Base-by-base conservation (phyloP, 1,140 invertebrate genomes). In the Sesamia nonagrioides region DNA sequence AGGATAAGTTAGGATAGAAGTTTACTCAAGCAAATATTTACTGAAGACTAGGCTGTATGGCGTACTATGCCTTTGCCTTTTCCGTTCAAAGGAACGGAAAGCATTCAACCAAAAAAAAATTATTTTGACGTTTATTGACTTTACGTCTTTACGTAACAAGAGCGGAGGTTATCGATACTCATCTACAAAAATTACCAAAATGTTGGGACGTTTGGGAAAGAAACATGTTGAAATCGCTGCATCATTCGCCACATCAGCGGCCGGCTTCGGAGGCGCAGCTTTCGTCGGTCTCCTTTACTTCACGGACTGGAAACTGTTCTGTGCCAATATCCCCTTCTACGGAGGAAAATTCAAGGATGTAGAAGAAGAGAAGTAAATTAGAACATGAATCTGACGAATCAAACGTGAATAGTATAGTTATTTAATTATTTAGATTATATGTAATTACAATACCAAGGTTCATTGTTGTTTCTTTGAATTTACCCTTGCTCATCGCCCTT, bases 291-390 rank as follows among this genome's bases (percentile, higher is more conserved):
- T 97, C 4, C 89, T 97, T 9, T 98, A 97, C 89, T 95, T 97
- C 66, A 98, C 97, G 0, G 97, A 98, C 84, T 98, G 97, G 97
- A 97, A 97, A 92, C 84, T 96, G 13, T 91, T 98, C 77, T 92
- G 97, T 50, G 95, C 96, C 84, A 96, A 97, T 86, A 90, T 98
- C 56, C 97, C 97, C 21, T 97, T 96, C 89, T 98, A 98, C 89
- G 95, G 95, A 82, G 95, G 96, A 72, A 98, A 98, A 94, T 98
- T 97, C 88, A 89, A 95, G 8, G 92, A 95, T 81, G 89, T 95
- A 86, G 91, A 91, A 86, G 92, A 91, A 89, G 80, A 84, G 60
- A 71, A 84, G 58, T 82, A 48, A 54, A 8, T 33, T 8, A 18
- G 7, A 27, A 72, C n/a, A 50, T 56, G 27, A 35, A 50, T 1